These are phyloP conservation scores for Trochalopteron elliotii DNA, from an alignment of 2,113 vertebrate species.

Conservation along the genomic window DNA sequence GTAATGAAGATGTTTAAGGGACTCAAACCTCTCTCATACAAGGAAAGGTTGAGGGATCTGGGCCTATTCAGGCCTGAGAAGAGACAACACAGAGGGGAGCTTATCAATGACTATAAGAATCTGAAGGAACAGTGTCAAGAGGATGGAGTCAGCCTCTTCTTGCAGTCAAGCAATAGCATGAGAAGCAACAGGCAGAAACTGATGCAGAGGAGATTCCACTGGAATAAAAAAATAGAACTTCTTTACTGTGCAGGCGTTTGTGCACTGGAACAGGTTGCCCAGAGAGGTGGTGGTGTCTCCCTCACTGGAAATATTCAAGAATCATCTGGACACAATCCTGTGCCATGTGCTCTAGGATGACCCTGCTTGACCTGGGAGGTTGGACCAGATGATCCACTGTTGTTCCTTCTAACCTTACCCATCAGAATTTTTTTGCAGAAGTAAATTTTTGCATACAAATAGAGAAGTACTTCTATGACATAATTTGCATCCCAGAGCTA, in stretches of 20 bases:
- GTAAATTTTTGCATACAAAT: background rate
- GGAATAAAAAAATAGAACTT: background rate
- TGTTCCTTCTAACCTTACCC: background rate
- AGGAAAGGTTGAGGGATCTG: background rate
- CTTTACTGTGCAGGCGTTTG: no score
- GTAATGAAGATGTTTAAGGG: background rate
- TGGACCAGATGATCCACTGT: no score
- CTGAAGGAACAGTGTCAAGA: background rate
- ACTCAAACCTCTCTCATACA: accelerated
- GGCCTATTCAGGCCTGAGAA: background rate
- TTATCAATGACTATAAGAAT: background rate
- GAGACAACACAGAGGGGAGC: background rate
- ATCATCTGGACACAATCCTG: background rate
- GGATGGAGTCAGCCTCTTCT: background rate
- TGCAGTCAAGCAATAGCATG: background rate
- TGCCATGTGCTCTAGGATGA: background rate
- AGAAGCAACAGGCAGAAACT: background rate
- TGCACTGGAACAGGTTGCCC: background rate
- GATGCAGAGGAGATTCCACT: accelerated
- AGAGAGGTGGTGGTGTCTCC: background rate
- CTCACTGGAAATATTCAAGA: background rate
- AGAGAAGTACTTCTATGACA: background rate
- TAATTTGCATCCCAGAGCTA: background rate
- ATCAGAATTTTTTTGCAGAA: background rate
- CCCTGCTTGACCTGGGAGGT: background rate